A percentile compares a stretch with the other conserved stretches of the same genome.
These are phyloP conservation scores for Scarus forsteni DNA, from an alignment of 2,797 vertebrate genomes.

Conservation along the genomic window DNA sequence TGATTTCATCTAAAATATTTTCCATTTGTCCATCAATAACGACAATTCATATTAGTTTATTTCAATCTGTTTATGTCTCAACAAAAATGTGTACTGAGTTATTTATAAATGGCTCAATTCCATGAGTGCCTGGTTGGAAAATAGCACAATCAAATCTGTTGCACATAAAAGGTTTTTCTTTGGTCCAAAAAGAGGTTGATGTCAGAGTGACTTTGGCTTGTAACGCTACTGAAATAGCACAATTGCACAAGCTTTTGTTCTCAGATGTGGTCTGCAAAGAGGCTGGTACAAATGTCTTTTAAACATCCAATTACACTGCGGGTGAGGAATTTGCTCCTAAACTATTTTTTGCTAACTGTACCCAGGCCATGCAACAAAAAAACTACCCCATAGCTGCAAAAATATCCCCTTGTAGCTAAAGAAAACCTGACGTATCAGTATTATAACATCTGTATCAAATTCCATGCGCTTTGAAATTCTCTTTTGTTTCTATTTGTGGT, in stretches of 20 bases:
- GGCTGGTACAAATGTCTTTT: conserved; percentile 16
- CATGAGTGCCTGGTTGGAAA: conserved; percentile 12
- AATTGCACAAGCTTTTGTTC: conserved; percentile 16
- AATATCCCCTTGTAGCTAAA: background rate
- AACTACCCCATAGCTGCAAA: background rate
- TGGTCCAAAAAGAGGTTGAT: conserved; percentile 24
- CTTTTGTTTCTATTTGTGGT: conserved; percentile 34
- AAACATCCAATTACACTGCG: conserved; percentile 16
- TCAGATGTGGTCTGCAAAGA: conserved; percentile 43
- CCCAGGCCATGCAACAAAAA: conserved; percentile 11
- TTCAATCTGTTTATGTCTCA: no score
- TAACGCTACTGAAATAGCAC: conserved; percentile 41
- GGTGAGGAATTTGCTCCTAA: background rate
- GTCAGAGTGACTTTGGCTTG: conserved; percentile 18
- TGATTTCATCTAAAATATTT: no score
- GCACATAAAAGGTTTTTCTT: conserved; percentile 41
- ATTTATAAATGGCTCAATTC: background rate
- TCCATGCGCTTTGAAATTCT: conserved; percentile 18
- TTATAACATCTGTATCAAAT: background rate
- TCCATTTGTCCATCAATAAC: no score
- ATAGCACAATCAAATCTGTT: background rate
- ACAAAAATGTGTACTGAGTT: background rate
- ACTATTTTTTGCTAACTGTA: conserved; percentile 16
- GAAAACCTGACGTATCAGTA: background rate
- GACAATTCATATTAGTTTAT: no score